Conservation (phyloP, 2,113 vertebrate genomes). For the Columba janthina region DNA sequence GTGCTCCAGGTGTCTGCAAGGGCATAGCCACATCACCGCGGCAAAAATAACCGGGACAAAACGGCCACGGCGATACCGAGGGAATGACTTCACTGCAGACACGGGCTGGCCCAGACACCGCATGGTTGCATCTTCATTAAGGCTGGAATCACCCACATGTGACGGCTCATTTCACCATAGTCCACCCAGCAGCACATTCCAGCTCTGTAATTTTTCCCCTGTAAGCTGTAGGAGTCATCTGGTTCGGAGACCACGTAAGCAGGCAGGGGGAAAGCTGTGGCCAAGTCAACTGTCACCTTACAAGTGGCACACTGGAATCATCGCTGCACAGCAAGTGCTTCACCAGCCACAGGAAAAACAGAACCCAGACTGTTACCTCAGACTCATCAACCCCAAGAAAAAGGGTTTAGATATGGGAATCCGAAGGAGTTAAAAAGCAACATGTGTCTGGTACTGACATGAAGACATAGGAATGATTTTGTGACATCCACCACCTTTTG, state of each 20-base stretch:
- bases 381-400: not conserved
- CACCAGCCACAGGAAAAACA: not conserved
- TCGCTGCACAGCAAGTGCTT: not conserved
- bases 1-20: not conserved
- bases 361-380: not conserved
- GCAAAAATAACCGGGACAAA: not conserved
- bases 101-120: not conserved
- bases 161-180: not conserved
- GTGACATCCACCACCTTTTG: not conserved
- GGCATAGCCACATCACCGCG: accelerated
- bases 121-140: not conserved
- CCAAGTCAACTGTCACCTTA: not conserved
- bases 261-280: not conserved
- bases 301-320: accelerated
- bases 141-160: not conserved
- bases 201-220: not conserved
- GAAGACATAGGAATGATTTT: not conserved
- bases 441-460: not conserved
- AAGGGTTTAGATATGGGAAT: not conserved
- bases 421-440: not conserved
- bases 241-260: not conserved
- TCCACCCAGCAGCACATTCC: not conserved
- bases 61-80: accelerated
- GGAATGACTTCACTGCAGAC: not conserved
- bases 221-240: not conserved